phyloP scores from a whole-genome alignment of 2,888 invertebrate species.

The Diogma glabrata region DNA sequence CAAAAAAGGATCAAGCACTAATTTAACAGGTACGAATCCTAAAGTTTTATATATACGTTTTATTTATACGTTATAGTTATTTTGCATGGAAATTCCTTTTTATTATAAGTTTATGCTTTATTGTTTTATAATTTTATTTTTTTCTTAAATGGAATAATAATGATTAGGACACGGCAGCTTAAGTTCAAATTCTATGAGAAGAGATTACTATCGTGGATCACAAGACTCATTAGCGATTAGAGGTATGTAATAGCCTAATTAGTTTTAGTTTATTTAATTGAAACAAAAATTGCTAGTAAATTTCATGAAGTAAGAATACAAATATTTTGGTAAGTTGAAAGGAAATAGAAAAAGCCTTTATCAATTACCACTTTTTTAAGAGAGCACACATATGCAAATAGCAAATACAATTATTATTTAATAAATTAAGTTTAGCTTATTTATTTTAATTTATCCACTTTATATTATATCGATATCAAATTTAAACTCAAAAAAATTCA shows the following conservation, averaged over 20 bases:
- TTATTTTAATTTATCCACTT: too few species aligned
- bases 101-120: conserved; percentile 22
- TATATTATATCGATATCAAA: too few species aligned
- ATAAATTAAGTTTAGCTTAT: too few species aligned
- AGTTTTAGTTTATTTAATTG: conserved; percentile 13
- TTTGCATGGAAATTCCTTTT: conserved; percentile 12
- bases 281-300: too few species aligned
- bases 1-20: conserved; percentile 71
- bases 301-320: too few species aligned
- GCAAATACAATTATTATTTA: too few species aligned
- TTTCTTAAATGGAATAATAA: conserved; percentile 27
- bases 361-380: too few species aligned
- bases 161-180: conserved; percentile 31
- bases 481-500: too few species aligned
- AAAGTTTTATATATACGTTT: too few species aligned
- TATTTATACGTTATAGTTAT: conserved; percentile 18
- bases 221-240: conserved; percentile 77
- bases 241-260: conserved; percentile 42
- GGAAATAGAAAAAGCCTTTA: too few species aligned
- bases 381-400: too few species aligned
- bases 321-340: too few species aligned
- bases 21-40: conserved; percentile 56
- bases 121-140: conserved; percentile 22
- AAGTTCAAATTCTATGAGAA: conserved; percentile 58
- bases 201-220: conserved; percentile 85